These are phyloP conservation scores for Natator depressus DNA, from an alignment of 2,113 vertebrate genomes.

Conservation along the genomic window DNA sequence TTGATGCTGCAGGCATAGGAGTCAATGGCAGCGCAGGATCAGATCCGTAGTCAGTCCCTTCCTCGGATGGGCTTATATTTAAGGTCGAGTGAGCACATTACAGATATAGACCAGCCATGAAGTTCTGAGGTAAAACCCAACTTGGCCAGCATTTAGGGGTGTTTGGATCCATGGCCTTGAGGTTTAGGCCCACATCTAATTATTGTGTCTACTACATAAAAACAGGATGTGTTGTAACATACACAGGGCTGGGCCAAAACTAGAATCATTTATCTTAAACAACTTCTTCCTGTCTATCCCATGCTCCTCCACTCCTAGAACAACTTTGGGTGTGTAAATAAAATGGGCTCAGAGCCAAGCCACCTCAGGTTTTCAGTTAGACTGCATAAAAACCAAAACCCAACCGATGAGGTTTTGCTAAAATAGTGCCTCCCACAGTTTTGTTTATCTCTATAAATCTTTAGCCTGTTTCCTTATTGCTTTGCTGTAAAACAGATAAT, in stretches of 20 bases:
- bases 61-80: not conserved
- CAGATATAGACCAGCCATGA: not conserved
- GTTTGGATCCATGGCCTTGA: not conserved
- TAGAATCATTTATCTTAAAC: not conserved
- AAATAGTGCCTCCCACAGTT: not conserved
- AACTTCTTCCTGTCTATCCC: not conserved
- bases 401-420: not conserved
- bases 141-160: not conserved
- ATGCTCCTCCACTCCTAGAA: not conserved
- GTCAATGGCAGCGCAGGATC: not conserved
- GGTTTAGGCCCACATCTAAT: not conserved
- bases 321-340: not conserved
- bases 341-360: not conserved
- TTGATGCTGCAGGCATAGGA: not conserved
- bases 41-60: not conserved
- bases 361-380: not conserved
- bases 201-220: not conserved
- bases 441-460: not conserved
- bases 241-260: not conserved
- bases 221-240: not conserved
- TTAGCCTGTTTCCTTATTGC: not conserved
- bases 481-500: not conserved
- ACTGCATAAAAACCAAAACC: not conserved
- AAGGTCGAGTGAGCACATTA: not conserved
- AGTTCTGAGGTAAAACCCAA: not conserved